Percentiles rank a stretch among this genome's conserved stretches.
These are phyloP conservation scores for Drosophila aff. DNA, from an alignment of 1,140 invertebrate genomes.

Conservation along the genomic window DNA sequence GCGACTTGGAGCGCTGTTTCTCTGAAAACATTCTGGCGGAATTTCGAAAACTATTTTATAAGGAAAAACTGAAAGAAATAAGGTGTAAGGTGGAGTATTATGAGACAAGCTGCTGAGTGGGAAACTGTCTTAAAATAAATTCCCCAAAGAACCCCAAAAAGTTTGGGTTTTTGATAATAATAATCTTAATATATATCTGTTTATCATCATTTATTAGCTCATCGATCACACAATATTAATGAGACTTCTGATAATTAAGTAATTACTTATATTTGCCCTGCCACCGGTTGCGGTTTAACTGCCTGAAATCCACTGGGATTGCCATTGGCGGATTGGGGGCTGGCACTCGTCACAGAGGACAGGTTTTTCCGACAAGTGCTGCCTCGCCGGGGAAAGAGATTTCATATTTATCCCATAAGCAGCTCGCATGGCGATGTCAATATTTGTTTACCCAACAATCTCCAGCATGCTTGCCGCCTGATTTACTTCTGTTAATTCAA, in stretches of 20 bases:
- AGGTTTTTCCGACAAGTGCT: conserved; percentile 31
- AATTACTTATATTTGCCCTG: conserved; percentile 6
- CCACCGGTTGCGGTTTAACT: background rate
- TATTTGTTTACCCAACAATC: conserved; percentile 76
- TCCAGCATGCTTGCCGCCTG: conserved; percentile 44
- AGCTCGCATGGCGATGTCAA: conserved; percentile 59
- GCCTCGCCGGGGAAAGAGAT: conserved; percentile 25
- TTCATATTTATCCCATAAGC: conserved; percentile 56
- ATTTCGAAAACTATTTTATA: conserved; percentile 1
- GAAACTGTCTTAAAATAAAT: background rate
- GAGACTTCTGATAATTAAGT: background rate
- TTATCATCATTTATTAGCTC: background rate
- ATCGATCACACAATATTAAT: background rate
- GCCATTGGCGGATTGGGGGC: background rate
- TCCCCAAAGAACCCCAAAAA: background rate
- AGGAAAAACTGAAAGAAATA: background rate
- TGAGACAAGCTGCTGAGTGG: background rate
- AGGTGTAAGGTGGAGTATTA: background rate
- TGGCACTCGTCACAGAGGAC: conserved; percentile 6
- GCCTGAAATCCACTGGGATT: background rate
- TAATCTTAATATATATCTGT: background rate
- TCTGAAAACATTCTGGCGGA: conserved; percentile 11
- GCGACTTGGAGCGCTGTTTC: too few relatives aligned
- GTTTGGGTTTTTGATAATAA: too few relatives aligned
- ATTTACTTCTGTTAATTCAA: conserved; percentile 71